These are phyloP conservation scores for Geophilus truncorum DNA, from an alignment of 2,888 invertebrate genomes.

Conservation along the genomic window DNA sequence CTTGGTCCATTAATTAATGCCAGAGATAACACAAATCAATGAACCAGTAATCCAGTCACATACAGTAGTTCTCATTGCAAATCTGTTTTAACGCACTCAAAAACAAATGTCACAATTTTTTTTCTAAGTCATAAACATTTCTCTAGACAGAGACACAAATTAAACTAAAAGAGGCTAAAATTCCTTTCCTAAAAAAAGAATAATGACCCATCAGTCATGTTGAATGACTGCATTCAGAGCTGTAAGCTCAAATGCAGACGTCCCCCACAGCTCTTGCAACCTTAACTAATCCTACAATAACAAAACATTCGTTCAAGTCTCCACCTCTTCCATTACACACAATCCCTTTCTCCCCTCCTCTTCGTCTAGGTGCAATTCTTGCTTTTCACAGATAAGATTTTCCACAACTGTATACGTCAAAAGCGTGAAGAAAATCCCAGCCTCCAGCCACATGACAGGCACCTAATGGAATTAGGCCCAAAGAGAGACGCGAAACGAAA, in stretches of 20 bases:
- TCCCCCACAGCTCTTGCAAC: neutral
- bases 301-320: neutral
- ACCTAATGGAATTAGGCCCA: conserved; percentile 1
- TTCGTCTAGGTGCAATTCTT: neutral
- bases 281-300: neutral
- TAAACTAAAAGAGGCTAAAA: neutral
- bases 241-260: neutral
- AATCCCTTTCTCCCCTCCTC: neutral
- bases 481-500: neutral
- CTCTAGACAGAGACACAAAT: too few relatives aligned
- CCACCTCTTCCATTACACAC: conserved; percentile 10
- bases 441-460: neutral
- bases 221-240: neutral
- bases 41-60: too few relatives aligned
- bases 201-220: neutral
- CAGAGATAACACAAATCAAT: too few relatives aligned
- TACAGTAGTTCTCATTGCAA: too few relatives aligned
- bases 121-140: too few relatives aligned
- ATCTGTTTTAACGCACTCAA: too few relatives aligned
- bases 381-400: neutral
- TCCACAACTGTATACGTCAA: neutral
- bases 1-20: too few relatives aligned
- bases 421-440: neutral
- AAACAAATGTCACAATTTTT: too few relatives aligned
- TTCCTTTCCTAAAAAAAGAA: neutral